These are phyloP conservation scores for Aldrovandia affinis DNA, from an alignment of 2,797 vertebrate genomes.

Conservation along the genomic window DNA sequence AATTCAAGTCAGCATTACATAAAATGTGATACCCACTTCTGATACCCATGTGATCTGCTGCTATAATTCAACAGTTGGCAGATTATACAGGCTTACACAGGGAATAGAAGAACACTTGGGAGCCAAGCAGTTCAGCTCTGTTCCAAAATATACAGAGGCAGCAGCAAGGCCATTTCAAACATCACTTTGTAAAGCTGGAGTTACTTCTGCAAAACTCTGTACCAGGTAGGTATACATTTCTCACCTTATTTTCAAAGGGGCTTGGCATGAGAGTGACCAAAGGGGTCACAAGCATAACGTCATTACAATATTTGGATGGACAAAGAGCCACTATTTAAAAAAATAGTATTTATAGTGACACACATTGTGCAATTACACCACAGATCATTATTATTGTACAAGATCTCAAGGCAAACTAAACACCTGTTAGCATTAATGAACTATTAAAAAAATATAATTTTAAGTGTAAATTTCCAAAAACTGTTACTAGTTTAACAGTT, in stretches of 20 bases:
- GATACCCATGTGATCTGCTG: no score
- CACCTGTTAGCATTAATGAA: neutral
- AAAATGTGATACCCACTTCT: no score
- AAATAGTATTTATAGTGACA: no score
- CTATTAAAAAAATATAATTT: neutral
- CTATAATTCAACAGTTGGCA: no score
- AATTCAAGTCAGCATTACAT: no score
- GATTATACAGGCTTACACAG: no score
- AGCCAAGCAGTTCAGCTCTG: no score
- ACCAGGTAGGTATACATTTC: neutral
- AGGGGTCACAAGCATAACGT: no score
- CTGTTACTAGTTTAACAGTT: no score
- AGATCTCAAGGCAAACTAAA: neutral
- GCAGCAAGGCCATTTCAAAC: neutral
- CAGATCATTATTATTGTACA: neutral
- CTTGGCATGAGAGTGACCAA: neutral
- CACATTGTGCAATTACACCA: neutral
- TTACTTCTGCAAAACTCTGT: neutral
- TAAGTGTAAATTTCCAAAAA: neutral
- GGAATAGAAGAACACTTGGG: no score
- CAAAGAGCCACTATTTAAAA: no score
- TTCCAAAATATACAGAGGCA: neutral
- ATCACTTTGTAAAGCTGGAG: neutral
- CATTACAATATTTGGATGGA: no score
- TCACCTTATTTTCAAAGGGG: neutral